Percentiles rank a stretch among this genome's conserved stretches.
Evolutionary conservation across 1,140 invertebrate species (phyloP).

Genomic region (Temnothorax nylanderi): DNA sequence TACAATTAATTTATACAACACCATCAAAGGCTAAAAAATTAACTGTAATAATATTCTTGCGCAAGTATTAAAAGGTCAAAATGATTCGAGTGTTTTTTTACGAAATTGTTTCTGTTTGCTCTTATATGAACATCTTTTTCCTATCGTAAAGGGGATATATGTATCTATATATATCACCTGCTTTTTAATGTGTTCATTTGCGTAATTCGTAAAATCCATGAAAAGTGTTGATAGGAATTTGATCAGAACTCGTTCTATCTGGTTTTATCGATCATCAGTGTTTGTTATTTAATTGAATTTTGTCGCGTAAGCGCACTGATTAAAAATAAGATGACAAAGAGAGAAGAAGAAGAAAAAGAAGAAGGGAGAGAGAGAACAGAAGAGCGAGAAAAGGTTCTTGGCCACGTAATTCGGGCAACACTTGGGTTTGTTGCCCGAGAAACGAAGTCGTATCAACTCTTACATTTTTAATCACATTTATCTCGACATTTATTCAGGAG

Average conservation of each 20-base stretch:
- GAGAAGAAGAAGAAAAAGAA: background rate
- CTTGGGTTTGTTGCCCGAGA: conserved; percentile 12
- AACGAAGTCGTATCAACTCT: conserved; percentile 21
- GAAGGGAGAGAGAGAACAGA: background rate
- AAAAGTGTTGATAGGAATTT: background rate
- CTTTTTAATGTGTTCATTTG: background rate
- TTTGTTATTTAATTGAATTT: conserved; percentile 2
- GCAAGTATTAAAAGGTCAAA: background rate
- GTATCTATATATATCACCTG: background rate
- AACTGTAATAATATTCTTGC: background rate
- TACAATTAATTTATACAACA: too few species aligned
- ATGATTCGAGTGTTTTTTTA: too few species aligned
- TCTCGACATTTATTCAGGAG: conserved; percentile 7
- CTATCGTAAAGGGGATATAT: too few species aligned
- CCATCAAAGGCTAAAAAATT: background rate
- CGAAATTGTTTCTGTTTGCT: background rate
- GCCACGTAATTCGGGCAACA: conserved; percentile 9
- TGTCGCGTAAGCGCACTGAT: background rate
- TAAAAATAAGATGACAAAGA: background rate
- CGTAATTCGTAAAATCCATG: background rate
- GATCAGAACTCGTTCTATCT: background rate
- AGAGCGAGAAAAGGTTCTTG: background rate
- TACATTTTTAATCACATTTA: conserved; percentile 24
- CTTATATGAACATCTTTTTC: background rate
- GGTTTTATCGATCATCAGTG: background rate